phyloP scores from a whole-genome alignment of 2,888 invertebrate species.

The Criorhina ranunculi region DNA sequence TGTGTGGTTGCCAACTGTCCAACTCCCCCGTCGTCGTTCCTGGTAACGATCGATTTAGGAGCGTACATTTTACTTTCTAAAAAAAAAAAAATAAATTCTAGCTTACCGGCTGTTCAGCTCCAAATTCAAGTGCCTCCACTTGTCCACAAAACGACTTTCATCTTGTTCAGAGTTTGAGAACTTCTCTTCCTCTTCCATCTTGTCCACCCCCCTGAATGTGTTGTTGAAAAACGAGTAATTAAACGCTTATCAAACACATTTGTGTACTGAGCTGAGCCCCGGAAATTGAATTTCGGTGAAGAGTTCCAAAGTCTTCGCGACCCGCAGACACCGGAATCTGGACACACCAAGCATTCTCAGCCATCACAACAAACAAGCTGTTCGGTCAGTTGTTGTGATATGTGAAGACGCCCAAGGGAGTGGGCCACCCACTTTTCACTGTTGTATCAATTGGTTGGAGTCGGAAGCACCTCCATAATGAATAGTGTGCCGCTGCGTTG shows the following conservation, averaged over 20 bases:
- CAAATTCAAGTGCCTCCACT: constrained; percentile 42
- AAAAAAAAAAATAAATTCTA: constrained; percentile 63
- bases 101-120: background rate
- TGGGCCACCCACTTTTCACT: constrained; percentile 80
- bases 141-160: constrained; percentile 37
- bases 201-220: background rate
- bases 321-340: constrained; percentile 13
- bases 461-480: background rate
- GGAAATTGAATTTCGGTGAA: background rate
- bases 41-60: background rate
- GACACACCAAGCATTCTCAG: background rate
- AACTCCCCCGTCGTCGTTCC: background rate
- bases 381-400: constrained; percentile 10
- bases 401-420: constrained; percentile 78
- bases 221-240: constrained; percentile 25
- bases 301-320: background rate
- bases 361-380: too few relatives aligned
- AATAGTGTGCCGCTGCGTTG: background rate
- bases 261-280: background rate
- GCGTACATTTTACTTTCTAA: constrained; percentile 79
- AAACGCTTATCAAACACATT: constrained; percentile 27
- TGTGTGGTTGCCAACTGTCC: background rate
- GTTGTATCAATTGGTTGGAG: background rate
- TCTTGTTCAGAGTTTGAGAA: constrained; percentile 33
- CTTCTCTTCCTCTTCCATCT: constrained; percentile 9